Conservation (phyloP, 2,113 vertebrate genomes). For the Sander lucioperca region DNA sequence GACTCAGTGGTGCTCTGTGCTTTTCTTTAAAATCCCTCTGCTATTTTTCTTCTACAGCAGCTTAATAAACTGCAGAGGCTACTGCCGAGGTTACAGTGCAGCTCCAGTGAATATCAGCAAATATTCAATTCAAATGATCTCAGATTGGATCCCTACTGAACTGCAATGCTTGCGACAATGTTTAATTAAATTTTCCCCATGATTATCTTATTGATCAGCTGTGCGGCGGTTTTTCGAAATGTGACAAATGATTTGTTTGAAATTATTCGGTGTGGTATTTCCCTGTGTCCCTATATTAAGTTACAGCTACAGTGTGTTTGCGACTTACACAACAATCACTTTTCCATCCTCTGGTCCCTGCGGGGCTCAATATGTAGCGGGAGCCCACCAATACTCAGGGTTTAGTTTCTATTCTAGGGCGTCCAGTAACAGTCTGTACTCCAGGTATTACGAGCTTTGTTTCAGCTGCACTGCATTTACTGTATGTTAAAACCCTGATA, state of each 20-base stretch:
- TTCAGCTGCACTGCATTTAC: not conserved
- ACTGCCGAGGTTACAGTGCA: not conserved
- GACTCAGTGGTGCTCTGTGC: not conserved
- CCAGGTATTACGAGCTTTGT: slow-evolving; percentile 24
- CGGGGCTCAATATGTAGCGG: not conserved
- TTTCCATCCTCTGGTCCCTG: not conserved
- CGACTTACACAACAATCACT: too few relatives aligned
- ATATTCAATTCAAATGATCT: too few relatives aligned
- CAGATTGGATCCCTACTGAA: not conserved
- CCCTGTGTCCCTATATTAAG: not conserved
- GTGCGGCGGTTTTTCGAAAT: not conserved
- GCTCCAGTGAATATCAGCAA: not conserved
- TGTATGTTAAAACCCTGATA: slow-evolving; percentile 23
- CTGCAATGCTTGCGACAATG: not conserved
- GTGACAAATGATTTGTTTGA: not conserved
- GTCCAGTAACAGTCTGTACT: not conserved
- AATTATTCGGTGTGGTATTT: not conserved
- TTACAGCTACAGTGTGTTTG: not conserved
- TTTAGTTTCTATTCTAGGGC: not conserved
- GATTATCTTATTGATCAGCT: not conserved
- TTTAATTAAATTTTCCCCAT: not conserved
- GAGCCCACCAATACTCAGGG: not conserved
- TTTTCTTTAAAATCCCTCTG: slow-evolving; percentile 10
- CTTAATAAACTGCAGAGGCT: not conserved
- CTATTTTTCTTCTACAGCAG: not conserved